Percentiles rank a stretch among this genome's conserved stretches.
Evolutionary conservation across 2,888 invertebrate genomes (phyloP).

Genomic region (Plebejus melissa): DNA sequence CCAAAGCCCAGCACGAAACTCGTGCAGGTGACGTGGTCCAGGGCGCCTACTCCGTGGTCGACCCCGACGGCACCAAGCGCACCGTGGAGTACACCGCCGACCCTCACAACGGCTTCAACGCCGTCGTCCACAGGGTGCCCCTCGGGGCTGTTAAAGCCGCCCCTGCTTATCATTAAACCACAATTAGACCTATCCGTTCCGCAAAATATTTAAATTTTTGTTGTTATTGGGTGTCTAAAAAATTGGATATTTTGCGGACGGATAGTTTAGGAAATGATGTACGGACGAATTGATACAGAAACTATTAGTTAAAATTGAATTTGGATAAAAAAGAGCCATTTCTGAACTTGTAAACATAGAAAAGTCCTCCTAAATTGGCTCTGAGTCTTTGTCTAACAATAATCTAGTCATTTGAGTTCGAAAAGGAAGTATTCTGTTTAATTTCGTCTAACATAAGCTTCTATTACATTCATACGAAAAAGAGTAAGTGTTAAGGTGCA

Average conservation of each 20-base stretch:
- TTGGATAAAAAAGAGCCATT: too few species aligned
- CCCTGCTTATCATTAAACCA: slow-evolving; percentile 44
- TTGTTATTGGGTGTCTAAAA: too few species aligned
- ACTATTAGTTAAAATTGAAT: too few species aligned
- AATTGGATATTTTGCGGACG: too few species aligned
- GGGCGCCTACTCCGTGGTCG: slow-evolving; percentile 81
- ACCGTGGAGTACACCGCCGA: slow-evolving; percentile 83
- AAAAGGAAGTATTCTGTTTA: slow-evolving; percentile 34
- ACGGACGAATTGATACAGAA: too few species aligned
- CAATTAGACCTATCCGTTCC: slow-evolving; percentile 30
- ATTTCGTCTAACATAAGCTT: slow-evolving; percentile 12
- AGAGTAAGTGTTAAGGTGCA: background rate
- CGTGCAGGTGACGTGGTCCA: slow-evolving; percentile 82
- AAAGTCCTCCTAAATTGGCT: too few species aligned
- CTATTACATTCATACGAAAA: background rate
- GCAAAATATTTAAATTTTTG: too few species aligned
- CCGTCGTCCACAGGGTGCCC: slow-evolving; percentile 82
- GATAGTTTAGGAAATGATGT: too few species aligned
- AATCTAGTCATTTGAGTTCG: background rate
- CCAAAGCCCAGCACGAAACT: slow-evolving; percentile 72
- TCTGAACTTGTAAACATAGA: too few species aligned
- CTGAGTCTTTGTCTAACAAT: background rate
- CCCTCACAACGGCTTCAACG: slow-evolving; percentile 83
- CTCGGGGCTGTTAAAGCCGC: slow-evolving; percentile 66
- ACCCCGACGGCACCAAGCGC: slow-evolving; percentile 81